Evolutionary conservation across 2,797 vertebrate genomes (phyloP).

Genomic region (Pelochelys cantorii): DNA sequence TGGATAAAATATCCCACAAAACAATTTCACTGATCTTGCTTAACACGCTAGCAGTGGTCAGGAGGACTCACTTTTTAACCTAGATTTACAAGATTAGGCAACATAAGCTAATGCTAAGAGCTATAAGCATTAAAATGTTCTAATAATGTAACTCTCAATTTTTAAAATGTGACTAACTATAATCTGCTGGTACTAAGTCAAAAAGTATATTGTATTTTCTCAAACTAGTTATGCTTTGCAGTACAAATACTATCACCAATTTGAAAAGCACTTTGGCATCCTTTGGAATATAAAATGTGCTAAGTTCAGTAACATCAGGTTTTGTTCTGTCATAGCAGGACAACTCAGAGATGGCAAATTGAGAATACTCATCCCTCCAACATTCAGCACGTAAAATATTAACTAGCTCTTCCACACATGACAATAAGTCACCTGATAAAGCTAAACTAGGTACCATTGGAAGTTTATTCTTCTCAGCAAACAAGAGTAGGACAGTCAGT

Average conservation of each 20-base stretch:
- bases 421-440: not conserved
- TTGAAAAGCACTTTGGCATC: not conserved
- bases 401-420: not conserved
- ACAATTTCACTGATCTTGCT: constrained; percentile 6
- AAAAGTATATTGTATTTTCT: not conserved
- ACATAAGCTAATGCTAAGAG: not conserved
- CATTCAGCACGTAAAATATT: not conserved
- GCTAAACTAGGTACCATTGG: not conserved
- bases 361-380: not conserved
- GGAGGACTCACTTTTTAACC: not conserved
- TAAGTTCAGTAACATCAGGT: not conserved
- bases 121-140: not conserved
- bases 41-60: not conserved
- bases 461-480: not conserved
- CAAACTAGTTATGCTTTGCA: not conserved
- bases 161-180: not conserved
- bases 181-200: not conserved
- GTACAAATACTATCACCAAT: not conserved
- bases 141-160: not conserved
- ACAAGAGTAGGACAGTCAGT: not conserved
- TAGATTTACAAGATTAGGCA: not conserved
- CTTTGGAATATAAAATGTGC: not conserved
- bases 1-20: not conserved
- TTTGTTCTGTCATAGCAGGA: not conserved
- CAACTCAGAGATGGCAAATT: constrained; percentile 20